Evolutionary conservation across 2,888 invertebrate genomes (phyloP), one percentile per base, ranked within the genome.

Genomic region (Noctua comes): DNA sequence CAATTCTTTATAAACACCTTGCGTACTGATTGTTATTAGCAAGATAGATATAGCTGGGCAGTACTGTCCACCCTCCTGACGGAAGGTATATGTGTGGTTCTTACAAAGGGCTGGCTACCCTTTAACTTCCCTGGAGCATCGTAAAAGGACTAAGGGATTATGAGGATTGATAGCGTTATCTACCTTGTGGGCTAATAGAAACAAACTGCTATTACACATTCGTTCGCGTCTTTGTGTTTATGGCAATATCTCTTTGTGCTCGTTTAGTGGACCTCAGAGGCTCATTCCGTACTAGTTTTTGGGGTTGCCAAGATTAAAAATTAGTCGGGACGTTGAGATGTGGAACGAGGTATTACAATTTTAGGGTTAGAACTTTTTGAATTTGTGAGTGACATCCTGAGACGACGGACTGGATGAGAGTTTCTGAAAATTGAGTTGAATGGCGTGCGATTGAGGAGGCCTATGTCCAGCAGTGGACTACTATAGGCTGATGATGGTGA

Each of bases 151-250:
- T 51, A 59, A 54, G n/a, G 66, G 36, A 51, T 78, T 78, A 83
- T 81, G 68, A 74, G 64, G 80, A 82, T 84, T 80, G 78, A 80
- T 80, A 71, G 83, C 57, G 57, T 77, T 80, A 70, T 51, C 16
- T 83, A 77, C 83, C 83, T 78, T 51, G 51, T 16, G 48, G 48
- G 36, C 8, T 80, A 81, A 81, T 81, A 83, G 78, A 78, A 83
- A 81, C 24, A 46, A 81, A 83, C 57, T 69, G 46, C 54, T 80
- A 51, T 76, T 71, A 83, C 78, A 83, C 78, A 69, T 83, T 66
- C 21, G 36, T 71, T 36, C 43, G 46, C 7, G 43, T 36, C n/a
- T 16, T 46, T 43, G 48, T 69, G 65, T 80, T 68, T 80, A 68
- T 68, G 27, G 68, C 62, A 68, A 76, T 62, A 68, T 51, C 59